phyloP scores from a whole-genome alignment of 2,797 vertebrate species.

The Acanthopagrus latus region DNA sequence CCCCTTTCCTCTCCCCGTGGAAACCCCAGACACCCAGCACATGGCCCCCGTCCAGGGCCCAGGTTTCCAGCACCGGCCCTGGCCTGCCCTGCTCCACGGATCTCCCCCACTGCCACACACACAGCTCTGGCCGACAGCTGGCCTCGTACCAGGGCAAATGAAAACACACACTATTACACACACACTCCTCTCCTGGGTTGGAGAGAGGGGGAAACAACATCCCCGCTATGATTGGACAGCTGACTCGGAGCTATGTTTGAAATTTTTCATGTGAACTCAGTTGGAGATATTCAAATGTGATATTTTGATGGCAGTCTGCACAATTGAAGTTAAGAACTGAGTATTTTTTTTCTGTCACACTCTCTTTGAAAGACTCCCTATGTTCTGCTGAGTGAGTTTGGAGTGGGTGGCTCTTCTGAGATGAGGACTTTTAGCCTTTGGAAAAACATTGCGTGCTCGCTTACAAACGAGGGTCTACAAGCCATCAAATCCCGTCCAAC shows the following conservation, averaged over 20 bases:
- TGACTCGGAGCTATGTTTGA: slow-evolving; percentile 76
- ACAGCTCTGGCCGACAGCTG: slow-evolving; percentile 84
- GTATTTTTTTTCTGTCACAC: neutral
- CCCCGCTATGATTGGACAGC: slow-evolving; percentile 81
- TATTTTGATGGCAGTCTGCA: neutral
- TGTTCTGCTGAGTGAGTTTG: neutral
- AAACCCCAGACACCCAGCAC: slow-evolving; percentile 81
- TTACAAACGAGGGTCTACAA: slow-evolving; percentile 20
- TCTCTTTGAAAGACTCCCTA: slow-evolving; percentile 9
- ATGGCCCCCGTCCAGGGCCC: slow-evolving; percentile 79
- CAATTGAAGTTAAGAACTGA: slow-evolving; percentile 5
- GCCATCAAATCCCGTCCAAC: slow-evolving; percentile 16
- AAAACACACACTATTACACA: slow-evolving; percentile 83
- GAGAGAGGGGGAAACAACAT: slow-evolving; percentile 7
- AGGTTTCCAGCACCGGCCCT: slow-evolving; percentile 59
- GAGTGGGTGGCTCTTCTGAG: neutral
- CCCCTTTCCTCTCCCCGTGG: slow-evolving; percentile 57
- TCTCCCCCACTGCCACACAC: slow-evolving; percentile 80
- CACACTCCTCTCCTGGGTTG: slow-evolving; percentile 68
- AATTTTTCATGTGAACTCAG: slow-evolving; percentile 69
- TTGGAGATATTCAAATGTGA: slow-evolving; percentile 64
- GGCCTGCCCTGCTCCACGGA: slow-evolving; percentile 41
- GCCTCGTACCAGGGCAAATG: slow-evolving; percentile 82
- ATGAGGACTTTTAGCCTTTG: neutral
- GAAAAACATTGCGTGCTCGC: slow-evolving; percentile 40